Conservation (phyloP, 2,797 vertebrate genomes). For the Pseudomugil tenellus region DNA sequence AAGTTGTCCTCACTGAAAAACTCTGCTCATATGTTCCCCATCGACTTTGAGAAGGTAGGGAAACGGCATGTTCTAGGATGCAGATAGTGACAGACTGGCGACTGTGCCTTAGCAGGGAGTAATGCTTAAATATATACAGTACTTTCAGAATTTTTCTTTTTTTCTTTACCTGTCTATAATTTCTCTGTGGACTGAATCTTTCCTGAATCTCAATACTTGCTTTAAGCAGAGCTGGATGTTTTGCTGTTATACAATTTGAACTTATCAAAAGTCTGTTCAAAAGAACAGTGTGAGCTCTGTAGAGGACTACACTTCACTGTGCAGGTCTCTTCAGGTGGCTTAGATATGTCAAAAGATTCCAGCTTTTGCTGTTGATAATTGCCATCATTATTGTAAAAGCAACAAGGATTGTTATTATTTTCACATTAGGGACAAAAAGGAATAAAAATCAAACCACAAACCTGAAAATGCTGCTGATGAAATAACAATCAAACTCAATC, state of each 20-base stretch:
- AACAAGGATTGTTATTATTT: background rate
- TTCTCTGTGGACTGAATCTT: conserved; percentile 57
- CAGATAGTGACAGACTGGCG: conserved; percentile 65
- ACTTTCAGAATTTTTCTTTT: conserved; percentile 43
- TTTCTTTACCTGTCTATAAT: conserved; percentile 22
- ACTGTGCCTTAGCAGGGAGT: conserved; percentile 56
- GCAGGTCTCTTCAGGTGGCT: background rate
- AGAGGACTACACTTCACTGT: background rate
- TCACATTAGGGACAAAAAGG: background rate
- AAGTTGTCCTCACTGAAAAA: conserved; percentile 61
- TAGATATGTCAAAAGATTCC: background rate
- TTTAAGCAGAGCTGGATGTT: conserved; percentile 57
- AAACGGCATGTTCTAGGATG: conserved; percentile 24
- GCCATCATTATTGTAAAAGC: background rate
- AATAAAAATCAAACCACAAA: background rate
- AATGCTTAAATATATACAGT: conserved; percentile 36
- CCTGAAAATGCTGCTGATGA: background rate
- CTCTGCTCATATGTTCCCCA: conserved; percentile 78
- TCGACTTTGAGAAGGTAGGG: conserved; percentile 90
- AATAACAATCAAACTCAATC: background rate
- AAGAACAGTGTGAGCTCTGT: background rate
- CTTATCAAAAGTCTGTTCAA: background rate
- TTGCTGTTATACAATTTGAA: conserved; percentile 21
- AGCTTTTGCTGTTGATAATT: background rate
- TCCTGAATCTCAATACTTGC: conserved; percentile 18